Evolutionary conservation across 1,140 invertebrate genomes (phyloP).

Genomic region (Cyclargus thomasi): DNA sequence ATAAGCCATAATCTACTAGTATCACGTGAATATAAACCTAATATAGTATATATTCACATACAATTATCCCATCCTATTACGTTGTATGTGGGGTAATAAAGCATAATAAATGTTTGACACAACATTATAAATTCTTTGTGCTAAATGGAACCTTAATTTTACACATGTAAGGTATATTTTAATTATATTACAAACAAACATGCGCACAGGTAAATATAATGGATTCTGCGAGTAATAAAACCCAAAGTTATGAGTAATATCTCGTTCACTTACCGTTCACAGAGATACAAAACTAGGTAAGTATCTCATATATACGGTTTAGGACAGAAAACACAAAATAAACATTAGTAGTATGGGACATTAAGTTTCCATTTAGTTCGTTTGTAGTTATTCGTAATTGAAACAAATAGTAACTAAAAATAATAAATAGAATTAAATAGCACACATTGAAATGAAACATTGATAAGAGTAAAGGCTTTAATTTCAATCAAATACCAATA

Average conservation of each 20-base stretch:
- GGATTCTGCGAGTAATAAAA: slow-evolving; percentile 30
- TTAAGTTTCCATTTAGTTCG: too few relatives aligned
- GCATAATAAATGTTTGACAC: slow-evolving; percentile 22
- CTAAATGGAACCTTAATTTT: slow-evolving; percentile 15
- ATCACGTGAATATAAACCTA: neutral
- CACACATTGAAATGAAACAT: too few relatives aligned
- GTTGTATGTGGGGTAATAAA: slow-evolving; percentile 27
- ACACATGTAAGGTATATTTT: slow-evolving; percentile 12
- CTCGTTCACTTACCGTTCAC: slow-evolving; percentile 24
- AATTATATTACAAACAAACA: slow-evolving; percentile 17
- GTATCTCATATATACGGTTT: too few relatives aligned
- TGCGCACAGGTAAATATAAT: slow-evolving; percentile 25
- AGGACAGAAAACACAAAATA: too few relatives aligned
- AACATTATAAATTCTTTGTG: neutral
- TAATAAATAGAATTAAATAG: too few relatives aligned
- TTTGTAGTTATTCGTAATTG: too few relatives aligned
- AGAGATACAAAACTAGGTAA: slow-evolving; percentile 22
- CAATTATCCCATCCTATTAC: slow-evolving; percentile 23
- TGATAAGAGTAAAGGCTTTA: too few relatives aligned
- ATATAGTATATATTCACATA: slow-evolving; percentile 16
- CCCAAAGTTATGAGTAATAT: slow-evolving; percentile 25
- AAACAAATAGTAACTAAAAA: too few relatives aligned
- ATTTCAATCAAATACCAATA: too few relatives aligned
- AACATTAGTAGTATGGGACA: too few relatives aligned
- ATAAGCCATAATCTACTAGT: too few relatives aligned